Evolutionary conservation across 2,888 invertebrate species (phyloP).

Genomic region (Alloscopus bannaensis): DNA sequence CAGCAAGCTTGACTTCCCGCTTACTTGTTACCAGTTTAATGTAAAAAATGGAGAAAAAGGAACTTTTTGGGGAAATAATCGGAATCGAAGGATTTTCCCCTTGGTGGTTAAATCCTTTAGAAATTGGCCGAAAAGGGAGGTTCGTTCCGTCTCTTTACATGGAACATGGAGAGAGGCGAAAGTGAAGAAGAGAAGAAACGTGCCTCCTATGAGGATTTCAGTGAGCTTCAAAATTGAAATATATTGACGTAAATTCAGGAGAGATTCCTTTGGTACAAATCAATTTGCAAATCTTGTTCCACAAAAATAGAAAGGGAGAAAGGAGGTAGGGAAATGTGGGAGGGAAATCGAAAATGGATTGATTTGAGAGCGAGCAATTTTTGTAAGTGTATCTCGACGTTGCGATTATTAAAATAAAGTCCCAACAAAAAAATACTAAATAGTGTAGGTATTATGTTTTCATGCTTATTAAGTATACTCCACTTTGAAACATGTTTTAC

Average conservation of each 20-base stretch:
- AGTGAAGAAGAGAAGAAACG: slow-evolving; percentile 13
- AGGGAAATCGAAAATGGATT: slow-evolving; percentile 30
- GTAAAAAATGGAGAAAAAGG: slow-evolving; percentile 30
- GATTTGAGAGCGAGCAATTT: too few relatives aligned
- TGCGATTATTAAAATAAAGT: too few relatives aligned
- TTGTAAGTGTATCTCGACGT: too few relatives aligned
- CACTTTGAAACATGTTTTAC: too few relatives aligned
- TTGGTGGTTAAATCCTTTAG: slow-evolving; percentile 64
- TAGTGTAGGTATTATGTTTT: too few relatives aligned
- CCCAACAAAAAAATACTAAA: too few relatives aligned
- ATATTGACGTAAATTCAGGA: slow-evolving; percentile 60
- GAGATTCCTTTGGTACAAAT: slow-evolving; percentile 49
- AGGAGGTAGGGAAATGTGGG: too few relatives aligned
- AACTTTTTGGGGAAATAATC: slow-evolving; percentile 52
- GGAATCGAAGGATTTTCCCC: slow-evolving; percentile 63
- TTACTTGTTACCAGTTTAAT: slow-evolving; percentile 49
- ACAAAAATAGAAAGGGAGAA: slow-evolving; percentile 28
- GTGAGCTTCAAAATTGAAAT: slow-evolving; percentile 62
- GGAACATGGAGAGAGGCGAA: background rate
- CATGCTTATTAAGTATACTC: background rate
- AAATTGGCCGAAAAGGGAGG: slow-evolving; percentile 50
- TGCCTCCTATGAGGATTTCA: slow-evolving; percentile 48
- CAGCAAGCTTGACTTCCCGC: slow-evolving; percentile 48
- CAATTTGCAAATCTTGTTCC: slow-evolving; percentile 59
- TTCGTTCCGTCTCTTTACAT: slow-evolving; percentile 17